phyloP scores from a whole-genome alignment of 2,888 invertebrate species.

The Lapara coniferarum region DNA sequence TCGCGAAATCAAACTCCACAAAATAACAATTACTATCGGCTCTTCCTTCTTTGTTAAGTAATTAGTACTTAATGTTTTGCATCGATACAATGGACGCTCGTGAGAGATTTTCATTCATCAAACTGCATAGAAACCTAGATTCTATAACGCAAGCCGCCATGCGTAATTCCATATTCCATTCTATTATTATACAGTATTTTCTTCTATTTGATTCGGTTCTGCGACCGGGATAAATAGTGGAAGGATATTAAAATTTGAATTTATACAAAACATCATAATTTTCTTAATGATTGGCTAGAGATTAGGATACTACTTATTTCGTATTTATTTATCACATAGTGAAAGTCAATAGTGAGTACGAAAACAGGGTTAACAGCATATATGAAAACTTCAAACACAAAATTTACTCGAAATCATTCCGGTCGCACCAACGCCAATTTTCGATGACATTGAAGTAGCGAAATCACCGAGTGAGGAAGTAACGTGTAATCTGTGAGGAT shows the following conservation, averaged over 20 bases:
- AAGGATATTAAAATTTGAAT: no score
- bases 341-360: no score
- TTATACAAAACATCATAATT: no score
- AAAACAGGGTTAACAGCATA: no score
- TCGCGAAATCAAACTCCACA: not conserved
- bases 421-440: not conserved
- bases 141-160: slow-evolving; percentile 37
- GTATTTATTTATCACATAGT: no score
- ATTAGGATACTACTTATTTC: no score
- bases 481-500: slow-evolving; percentile 42
- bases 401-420: not conserved
- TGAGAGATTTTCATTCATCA: slow-evolving; percentile 48
- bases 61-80: slow-evolving; percentile 34
- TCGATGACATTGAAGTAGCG: not conserved
- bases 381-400: no score
- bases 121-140: slow-evolving; percentile 41
- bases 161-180: slow-evolving; percentile 25
- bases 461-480: slow-evolving; percentile 11
- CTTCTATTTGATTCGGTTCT: not conserved
- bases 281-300: no score
- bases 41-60: slow-evolving; percentile 33
- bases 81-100: slow-evolving; percentile 42
- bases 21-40: not conserved
- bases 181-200: not conserved
- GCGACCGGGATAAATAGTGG: no score